Evolutionary conservation across 2,797 vertebrate species (phyloP), one percentile per base, ranked within the genome.

Genomic region (Melanotaenia nigrans): DNA sequence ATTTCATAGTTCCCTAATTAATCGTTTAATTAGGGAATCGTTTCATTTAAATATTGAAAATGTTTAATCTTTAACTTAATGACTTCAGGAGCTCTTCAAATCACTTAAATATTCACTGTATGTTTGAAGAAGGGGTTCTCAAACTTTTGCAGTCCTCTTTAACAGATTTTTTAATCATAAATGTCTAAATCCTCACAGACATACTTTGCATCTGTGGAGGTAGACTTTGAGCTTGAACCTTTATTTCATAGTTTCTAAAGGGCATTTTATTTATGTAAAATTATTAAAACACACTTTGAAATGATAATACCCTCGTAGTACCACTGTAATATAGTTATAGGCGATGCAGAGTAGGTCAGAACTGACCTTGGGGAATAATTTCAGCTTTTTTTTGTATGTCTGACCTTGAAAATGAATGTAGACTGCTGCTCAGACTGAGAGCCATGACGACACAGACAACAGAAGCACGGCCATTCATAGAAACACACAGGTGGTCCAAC

Each of bases 401-500:
- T 79, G 45, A 65, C 53, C 62, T 42, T 71, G 42, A 63, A 76
- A 66, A 55, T 68, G 28, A 71, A 83, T 38, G 25, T 9, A 4
- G 24, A 64, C 14, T 33, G 20, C 58, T 53, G 36, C 56, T 69
- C 28, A 65, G 56, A 57, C 20, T 1, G 0, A 75, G 45, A 78
- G 60, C 40, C 47, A 47, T 36, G 58, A 69, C 55, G 65, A 78
- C 65, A 56, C 4, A 59, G 68, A 77, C 59, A 66, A 65, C 64
- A 77, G 56, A 63, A 77, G 56, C 0, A 1, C 14, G n/a, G 42
- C 58, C 71, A 74, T 81, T 85, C 80, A 85, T 69, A 78, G 59
- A 71, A 76, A 76, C 30, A 28, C 49, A 63, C 78, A 83, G 73
- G 68, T 2, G 42, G 77, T 49, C 62, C 54, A 71, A 71, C 81